Conservation (phyloP, 2,113 vertebrate species). For the Heterocephalus glaber region DNA sequence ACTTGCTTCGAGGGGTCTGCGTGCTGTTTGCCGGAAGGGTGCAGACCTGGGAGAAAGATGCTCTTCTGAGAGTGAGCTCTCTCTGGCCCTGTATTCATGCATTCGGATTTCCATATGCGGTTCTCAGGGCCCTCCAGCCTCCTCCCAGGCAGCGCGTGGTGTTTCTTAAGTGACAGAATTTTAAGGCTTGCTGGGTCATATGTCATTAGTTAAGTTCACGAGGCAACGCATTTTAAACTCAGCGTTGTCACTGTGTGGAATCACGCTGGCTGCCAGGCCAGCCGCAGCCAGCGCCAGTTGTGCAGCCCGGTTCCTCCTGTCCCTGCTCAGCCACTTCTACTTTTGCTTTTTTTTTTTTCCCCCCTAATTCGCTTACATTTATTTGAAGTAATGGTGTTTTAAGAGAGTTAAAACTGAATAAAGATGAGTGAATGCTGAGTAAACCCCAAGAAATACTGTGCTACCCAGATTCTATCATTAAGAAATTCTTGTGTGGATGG, state of each 20-base stretch:
- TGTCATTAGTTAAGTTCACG: background rate
- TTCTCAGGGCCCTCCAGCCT: background rate
- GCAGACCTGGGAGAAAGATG: background rate
- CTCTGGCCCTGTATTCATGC: too few species aligned
- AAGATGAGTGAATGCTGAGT: background rate
- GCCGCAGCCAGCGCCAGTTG: background rate
- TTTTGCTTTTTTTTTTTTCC: background rate
- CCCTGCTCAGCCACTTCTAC: too few species aligned
- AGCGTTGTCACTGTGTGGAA: background rate
- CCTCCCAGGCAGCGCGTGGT: background rate
- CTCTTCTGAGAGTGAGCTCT: background rate
- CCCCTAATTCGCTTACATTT: background rate
- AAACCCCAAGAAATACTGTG: background rate
- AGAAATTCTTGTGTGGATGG: background rate
- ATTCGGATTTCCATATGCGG: background rate
- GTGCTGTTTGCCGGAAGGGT: background rate
- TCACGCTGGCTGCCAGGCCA: background rate
- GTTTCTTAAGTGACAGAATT: background rate
- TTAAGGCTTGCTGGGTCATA: background rate
- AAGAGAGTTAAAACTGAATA: background rate
- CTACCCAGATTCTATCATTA: background rate
- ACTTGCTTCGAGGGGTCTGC: background rate
- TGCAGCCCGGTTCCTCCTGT: background rate
- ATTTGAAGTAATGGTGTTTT: background rate
- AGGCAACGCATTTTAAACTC: background rate